Evolutionary conservation across 2,113 vertebrate genomes (phyloP), one percentile per base, ranked within the genome.

Genomic region (Bambusicola thoracicus): DNA sequence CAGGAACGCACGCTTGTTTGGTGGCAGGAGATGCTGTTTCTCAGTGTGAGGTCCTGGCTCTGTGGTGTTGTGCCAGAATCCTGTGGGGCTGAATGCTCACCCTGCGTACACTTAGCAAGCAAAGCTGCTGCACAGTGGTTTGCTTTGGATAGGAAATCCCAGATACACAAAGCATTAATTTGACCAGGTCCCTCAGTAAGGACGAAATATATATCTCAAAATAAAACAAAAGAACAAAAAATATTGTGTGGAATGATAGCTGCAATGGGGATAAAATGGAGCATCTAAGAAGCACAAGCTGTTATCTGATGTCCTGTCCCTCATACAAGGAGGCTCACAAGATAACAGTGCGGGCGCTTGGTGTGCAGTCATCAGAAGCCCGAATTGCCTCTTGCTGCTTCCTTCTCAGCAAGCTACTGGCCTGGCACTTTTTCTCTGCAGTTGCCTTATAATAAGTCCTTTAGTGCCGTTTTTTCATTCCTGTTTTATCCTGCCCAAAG

Each of bases 321-420:
- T 85, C 15, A 0, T 61, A 41, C 74, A 56, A 48, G 59, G 69
- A 44, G 22, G 44, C 49, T 76, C 8, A 3, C 49, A 55, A 77
- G 62, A 32, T 66, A 91, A 49, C n/a, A 80, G 44, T 25, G 30
- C 15, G 92, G n/a, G 48, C 41, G 44, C 44, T 74, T 76, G 48
- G 53, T 87, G 40, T 81, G 81, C 73, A 81, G 74, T 62, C 82
- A 91, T 94, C 56, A 91, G 66, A 66, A 77, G 21, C n/a, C 75
- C 72, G 36, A 80, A 34, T 82, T 89, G 46, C 51, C 61, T 75
- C 81, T 46, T 75, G 18, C 43, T 90, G 11, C 63, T 89, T 93
- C 69, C 69, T 70, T 75, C 62, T 38, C 49, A 10, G 16, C 1
- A 19, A 53, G 53, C 38, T 87, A 92, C 85, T 77, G 41, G 41